Percentiles rank a stretch among this genome's conserved stretches.
Conservation (phyloP, 2,797 vertebrate genomes). For the Gallirallus australis region DNA sequence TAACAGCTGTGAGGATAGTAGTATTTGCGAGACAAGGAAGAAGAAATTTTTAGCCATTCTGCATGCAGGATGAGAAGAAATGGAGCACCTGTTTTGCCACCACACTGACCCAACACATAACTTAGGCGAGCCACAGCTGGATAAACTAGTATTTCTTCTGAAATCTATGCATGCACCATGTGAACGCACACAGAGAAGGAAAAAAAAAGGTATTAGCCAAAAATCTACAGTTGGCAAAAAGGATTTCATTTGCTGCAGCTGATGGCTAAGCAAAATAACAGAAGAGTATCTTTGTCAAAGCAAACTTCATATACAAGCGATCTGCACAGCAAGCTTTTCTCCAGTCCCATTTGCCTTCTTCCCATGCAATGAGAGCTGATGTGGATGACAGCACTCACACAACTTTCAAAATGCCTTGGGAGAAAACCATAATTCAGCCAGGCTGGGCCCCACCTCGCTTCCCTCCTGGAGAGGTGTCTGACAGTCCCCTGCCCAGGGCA, state of each 20-base stretch:
- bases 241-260: background rate
- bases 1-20: background rate
- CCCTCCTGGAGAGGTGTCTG: background rate
- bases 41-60: background rate
- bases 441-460: background rate
- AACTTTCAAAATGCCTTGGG: background rate
- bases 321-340: background rate
- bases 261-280: background rate
- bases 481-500: background rate
- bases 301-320: background rate
- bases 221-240: background rate
- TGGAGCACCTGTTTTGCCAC: background rate
- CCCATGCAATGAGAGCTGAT: background rate
- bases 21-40: background rate
- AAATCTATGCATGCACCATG: background rate
- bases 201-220: background rate
- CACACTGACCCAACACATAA: background rate
- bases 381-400: background rate
- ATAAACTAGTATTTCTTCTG: background rate
- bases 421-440: conserved; percentile 4
- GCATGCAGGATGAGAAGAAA: background rate
- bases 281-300: background rate
- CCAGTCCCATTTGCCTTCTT: background rate
- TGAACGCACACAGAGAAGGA: background rate
- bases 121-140: background rate